phyloP scores from a whole-genome alignment of 2,888 invertebrate genomes.

The Galerucella pusilla region DNA sequence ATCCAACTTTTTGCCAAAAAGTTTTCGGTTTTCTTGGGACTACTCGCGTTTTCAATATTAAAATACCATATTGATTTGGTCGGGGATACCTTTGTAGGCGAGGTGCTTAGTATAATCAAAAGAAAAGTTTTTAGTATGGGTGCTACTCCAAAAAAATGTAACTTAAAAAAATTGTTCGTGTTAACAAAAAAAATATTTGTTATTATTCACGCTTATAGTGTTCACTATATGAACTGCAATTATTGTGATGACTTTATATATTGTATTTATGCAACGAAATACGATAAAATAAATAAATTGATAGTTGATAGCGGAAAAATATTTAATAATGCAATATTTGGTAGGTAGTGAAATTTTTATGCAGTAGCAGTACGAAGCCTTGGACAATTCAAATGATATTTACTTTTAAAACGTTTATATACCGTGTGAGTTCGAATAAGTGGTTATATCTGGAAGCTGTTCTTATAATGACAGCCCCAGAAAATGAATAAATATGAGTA shows the following conservation, averaged over 20 bases:
- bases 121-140: conserved; percentile 60
- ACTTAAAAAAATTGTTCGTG: conserved; percentile 57
- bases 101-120: conserved; percentile 19
- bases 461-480: too few species aligned
- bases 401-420: too few species aligned
- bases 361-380: too few species aligned
- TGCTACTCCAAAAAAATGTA: conserved; percentile 57
- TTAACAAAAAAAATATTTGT: conserved; percentile 54
- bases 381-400: too few species aligned
- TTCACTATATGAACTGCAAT: conserved; percentile 66
- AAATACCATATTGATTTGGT: conserved; percentile 1
- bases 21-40: neutral
- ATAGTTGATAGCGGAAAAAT: conserved; percentile 7
- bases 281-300: conserved; percentile 44
- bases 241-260: conserved; percentile 63
- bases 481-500: too few species aligned
- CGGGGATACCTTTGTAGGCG: neutral
- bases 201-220: conserved; percentile 65
- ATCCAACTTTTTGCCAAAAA: neutral
- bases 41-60: neutral
- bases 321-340: conserved; percentile 2
- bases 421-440: too few species aligned
- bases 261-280: conserved; percentile 62
- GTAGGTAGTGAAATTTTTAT: too few species aligned
- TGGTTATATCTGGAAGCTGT: too few species aligned